These are phyloP conservation scores for Callimorpha dominula DNA, from an alignment of 2,888 invertebrate species.

Conservation along the genomic window DNA sequence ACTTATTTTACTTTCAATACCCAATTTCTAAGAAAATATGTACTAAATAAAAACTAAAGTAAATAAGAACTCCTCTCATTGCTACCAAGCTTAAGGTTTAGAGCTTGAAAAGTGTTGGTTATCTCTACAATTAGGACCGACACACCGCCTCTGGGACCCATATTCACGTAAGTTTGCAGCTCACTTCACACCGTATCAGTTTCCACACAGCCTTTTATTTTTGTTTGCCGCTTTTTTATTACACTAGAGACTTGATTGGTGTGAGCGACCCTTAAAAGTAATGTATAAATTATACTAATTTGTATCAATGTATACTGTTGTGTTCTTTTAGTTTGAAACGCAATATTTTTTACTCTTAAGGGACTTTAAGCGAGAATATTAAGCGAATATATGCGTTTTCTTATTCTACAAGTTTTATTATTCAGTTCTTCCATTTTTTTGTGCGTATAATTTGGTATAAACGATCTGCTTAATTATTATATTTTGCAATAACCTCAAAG, in stretches of 20 bases:
- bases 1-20: neutral
- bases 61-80: constrained; percentile 26
- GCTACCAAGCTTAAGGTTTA: constrained; percentile 20
- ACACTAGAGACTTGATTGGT: constrained; percentile 22
- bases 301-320: neutral
- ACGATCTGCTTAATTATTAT: neutral
- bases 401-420: neutral
- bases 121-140: constrained; percentile 54
- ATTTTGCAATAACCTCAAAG: no score
- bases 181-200: constrained; percentile 24
- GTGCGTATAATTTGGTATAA: neutral
- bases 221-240: constrained; percentile 29
- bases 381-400: no score
- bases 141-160: constrained; percentile 43
- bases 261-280: constrained; percentile 5
- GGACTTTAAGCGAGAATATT: neutral
- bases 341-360: neutral
- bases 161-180: constrained; percentile 32
- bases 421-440: neutral
- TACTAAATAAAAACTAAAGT: constrained; percentile 2
- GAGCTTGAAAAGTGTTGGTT: constrained; percentile 42
- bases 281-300: constrained; percentile 10
- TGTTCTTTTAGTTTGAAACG: constrained; percentile 1
- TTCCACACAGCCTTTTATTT: constrained; percentile 12
- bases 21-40: constrained; percentile 11